Evolutionary conservation across 2,888 invertebrate genomes (phyloP).

Genomic region (Unio pictorum): DNA sequence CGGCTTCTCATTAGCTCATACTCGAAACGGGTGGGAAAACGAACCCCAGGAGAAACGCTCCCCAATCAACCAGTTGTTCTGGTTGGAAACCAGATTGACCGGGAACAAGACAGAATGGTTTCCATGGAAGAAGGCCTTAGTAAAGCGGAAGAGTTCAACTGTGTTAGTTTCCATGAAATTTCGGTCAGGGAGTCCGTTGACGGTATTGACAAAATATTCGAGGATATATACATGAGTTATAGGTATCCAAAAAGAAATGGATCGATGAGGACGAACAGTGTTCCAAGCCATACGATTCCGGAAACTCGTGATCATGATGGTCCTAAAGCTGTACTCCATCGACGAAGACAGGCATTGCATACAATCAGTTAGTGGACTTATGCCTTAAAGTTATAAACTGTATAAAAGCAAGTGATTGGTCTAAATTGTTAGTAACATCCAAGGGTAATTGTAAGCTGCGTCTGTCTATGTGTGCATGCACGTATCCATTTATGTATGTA

Average conservation of each 20-base stretch:
- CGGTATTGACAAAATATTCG: slow-evolving; percentile 81
- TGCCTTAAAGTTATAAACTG: no score
- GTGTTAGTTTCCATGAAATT: slow-evolving; percentile 83
- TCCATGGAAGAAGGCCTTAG: slow-evolving; percentile 45
- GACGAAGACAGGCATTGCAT: slow-evolving; percentile 36
- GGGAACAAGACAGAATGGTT: slow-evolving; percentile 84
- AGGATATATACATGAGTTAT: slow-evolving; percentile 47
- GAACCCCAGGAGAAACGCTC: slow-evolving; percentile 16
- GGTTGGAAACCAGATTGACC: slow-evolving; percentile 87
- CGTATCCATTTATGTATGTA: no score
- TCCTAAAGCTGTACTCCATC: slow-evolving; percentile 13
- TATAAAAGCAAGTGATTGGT: no score
- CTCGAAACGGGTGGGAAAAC: slow-evolving; percentile 50
- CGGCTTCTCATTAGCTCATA: slow-evolving; percentile 64
- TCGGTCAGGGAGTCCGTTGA: slow-evolving; percentile 88
- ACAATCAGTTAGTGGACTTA: slow-evolving; percentile 30
- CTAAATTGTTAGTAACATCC: no score
- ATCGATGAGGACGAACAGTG: slow-evolving; percentile 15
- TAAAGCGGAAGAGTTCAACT: slow-evolving; percentile 46
- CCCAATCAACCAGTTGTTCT: slow-evolving; percentile 79
- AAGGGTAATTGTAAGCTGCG: no score
- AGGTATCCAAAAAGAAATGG: slow-evolving; percentile 27
- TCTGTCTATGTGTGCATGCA: no score
- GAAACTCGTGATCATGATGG: slow-evolving; percentile 4
- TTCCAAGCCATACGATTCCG: slow-evolving; percentile 2